Base-by-base conservation (phyloP, 2,888 invertebrate genomes). In the Agonopterix subpropinquella region DNA sequence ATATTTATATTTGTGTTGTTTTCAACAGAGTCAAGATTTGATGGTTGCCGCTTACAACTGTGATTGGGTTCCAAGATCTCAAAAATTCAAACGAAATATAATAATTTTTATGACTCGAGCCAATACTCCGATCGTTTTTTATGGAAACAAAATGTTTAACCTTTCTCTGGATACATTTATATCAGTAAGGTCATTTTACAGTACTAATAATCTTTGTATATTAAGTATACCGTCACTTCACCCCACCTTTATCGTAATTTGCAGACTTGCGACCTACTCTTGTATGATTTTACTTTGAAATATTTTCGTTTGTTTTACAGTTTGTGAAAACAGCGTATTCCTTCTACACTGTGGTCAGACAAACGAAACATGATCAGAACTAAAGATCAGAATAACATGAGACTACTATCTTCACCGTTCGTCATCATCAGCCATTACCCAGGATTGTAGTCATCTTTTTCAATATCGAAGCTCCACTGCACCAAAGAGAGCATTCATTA, bases 291-390 rank as follows among this genome's bases (percentile, higher is more conserved):
- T 36, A 36, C 1, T 18, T 18, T 18, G 18, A 18, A 13, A 13
- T 18, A 1, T 4, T 48, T 42, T 41, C 35, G 44, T 52, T 47
- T 56, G 45, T 51, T 45, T 73, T 71, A 51, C 80, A 85, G 85
- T 82, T 84, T 41, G 70, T 82, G 64, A 84, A 83, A 58, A 67
- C 73, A 0, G 80, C 81, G 1, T 85, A 83, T 57, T 85, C 83
- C 8, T 76, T 80, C 53, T 82, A 83, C 52, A 68, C 82, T 1
- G 54, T 85, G 18, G 64, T 84, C n/a, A 67, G 71, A 53, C 78
- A 70, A 44, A 58, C 77, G 5, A 53, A 67, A 57, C 56, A 56
- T 42, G 2, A 11, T 41, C 2, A 41, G 11, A 41, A 41, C 1
- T 11, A 41, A 41, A 18, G 18, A 18, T 18, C 4, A 4, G 2